Evolutionary conservation across 2,888 invertebrate genomes (phyloP).

Genomic region (Lydus trimaculatus): DNA sequence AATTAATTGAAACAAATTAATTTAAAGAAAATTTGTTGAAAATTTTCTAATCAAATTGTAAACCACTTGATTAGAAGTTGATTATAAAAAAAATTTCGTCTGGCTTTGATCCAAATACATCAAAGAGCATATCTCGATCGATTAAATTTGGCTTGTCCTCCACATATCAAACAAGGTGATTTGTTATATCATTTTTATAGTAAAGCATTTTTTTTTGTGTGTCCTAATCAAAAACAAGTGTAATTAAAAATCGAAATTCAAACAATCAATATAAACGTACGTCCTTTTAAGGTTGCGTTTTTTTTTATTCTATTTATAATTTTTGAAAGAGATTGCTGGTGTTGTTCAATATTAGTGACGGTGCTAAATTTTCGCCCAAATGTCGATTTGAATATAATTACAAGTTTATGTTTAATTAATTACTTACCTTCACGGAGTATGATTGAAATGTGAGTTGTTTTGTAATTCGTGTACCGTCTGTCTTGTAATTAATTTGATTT

Average conservation of each 20-base stretch:
- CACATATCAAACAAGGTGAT: background rate
- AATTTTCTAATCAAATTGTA: too few relatives aligned
- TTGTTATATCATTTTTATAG: background rate
- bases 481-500: background rate
- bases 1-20: background rate
- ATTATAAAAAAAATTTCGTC: too few relatives aligned
- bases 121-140: background rate
- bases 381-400: background rate
- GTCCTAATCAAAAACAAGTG: too few relatives aligned
- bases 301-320: too few relatives aligned
- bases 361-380: background rate
- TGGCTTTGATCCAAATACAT: background rate
- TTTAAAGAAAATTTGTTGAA: background rate
- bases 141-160: background rate
- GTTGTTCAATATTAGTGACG: background rate
- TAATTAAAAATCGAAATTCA: too few relatives aligned
- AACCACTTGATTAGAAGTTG: background rate
- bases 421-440: background rate
- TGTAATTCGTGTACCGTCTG: background rate
- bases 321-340: too few relatives aligned
- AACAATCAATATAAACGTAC: too few relatives aligned
- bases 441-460: slow-evolving; percentile 3
- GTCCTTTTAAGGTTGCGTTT: too few relatives aligned
- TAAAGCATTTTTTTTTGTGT: background rate
- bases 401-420: background rate